These are phyloP conservation scores for Drosophila nigrodunni DNA, from an alignment of 1,140 invertebrate genomes.

Conservation along the genomic window DNA sequence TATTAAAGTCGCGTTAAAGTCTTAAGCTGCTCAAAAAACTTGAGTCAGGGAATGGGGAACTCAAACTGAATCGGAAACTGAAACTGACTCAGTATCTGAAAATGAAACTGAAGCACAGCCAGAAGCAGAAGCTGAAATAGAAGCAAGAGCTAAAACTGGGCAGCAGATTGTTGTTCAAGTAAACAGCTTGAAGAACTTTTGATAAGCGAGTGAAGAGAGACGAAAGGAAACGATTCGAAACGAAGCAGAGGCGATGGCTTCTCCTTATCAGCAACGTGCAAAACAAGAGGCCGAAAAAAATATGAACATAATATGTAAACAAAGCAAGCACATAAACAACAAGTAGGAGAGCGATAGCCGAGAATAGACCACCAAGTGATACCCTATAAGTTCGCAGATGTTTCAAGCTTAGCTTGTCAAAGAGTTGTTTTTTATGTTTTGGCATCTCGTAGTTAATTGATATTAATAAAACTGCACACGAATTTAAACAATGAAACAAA, in stretches of 20 bases:
- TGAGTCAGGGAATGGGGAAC: constrained; percentile 22
- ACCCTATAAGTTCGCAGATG: too few species aligned
- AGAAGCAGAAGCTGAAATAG: neutral
- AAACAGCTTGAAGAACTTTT: constrained; percentile 80
- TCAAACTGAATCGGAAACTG: constrained; percentile 15
- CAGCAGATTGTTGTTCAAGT: constrained; percentile 80
- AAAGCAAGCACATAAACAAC: constrained; percentile 45
- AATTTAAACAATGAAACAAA: too few species aligned
- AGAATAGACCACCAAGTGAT: too few species aligned
- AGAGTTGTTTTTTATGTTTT: too few species aligned
- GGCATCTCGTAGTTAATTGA: too few species aligned
- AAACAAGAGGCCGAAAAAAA: constrained; percentile 80
- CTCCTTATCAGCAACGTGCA: constrained; percentile 73
- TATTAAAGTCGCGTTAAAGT: constrained; percentile 80
- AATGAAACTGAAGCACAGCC: constrained; percentile 28
- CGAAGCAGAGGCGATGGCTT: constrained; percentile 3
- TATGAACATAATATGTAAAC: constrained; percentile 81
- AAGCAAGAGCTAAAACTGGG: constrained; percentile 44
- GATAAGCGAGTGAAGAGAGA: constrained; percentile 56
- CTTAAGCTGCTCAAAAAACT: constrained; percentile 62
- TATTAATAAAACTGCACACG: too few species aligned
- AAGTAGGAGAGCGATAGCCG: too few species aligned
- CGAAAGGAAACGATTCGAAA: neutral
- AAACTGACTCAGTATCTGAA: constrained; percentile 1
- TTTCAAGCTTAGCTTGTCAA: too few species aligned